A percentile compares a stretch with the other conserved stretches of the same genome.
phyloP scores from a whole-genome alignment of 2,888 invertebrate genomes.

The Caenorhabditis zanzibari region DNA sequence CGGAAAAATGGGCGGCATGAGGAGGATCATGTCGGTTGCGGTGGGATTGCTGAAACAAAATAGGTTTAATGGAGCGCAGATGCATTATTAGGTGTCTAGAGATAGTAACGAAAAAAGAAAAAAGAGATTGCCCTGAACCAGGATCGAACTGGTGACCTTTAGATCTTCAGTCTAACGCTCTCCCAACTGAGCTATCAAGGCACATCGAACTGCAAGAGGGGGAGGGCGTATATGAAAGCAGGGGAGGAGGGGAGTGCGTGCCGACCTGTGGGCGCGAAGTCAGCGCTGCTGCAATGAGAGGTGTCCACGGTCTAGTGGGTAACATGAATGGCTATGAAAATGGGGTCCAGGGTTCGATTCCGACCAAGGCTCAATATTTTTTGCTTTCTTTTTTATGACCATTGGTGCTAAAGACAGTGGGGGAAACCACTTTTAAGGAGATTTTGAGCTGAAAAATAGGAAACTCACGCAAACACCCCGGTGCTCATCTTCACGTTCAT shows the following conservation, averaged over 20 bases:
- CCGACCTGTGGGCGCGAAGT: neutral
- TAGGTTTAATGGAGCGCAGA: neutral
- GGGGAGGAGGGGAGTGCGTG: neutral
- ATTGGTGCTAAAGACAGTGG: too few species aligned
- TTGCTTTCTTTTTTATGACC: too few species aligned
- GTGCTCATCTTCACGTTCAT: constrained; percentile 71
- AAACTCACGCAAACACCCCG: constrained; percentile 41
- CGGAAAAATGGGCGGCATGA: constrained; percentile 58
- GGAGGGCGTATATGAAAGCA: neutral
- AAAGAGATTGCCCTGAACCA: constrained; percentile 78
- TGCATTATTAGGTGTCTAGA: neutral
- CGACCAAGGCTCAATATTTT: neutral
- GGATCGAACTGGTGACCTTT: constrained; percentile 83
- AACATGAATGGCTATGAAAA: neutral
- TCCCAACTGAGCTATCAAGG: constrained; percentile 83
- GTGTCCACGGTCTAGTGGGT: neutral
- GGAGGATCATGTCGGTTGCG: constrained; percentile 55
- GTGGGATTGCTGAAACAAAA: constrained; percentile 51
- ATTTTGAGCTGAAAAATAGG: too few species aligned
- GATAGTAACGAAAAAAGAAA: neutral
- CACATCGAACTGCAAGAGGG: neutral
- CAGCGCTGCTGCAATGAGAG: neutral
- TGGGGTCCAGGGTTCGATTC: neutral
- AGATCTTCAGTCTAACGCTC: constrained; percentile 84
- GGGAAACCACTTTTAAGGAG: too few species aligned